These are phyloP conservation scores for Acrossocheilus wenchowensis DNA, from an alignment of 2,797 vertebrate species.

Conservation along the genomic window DNA sequence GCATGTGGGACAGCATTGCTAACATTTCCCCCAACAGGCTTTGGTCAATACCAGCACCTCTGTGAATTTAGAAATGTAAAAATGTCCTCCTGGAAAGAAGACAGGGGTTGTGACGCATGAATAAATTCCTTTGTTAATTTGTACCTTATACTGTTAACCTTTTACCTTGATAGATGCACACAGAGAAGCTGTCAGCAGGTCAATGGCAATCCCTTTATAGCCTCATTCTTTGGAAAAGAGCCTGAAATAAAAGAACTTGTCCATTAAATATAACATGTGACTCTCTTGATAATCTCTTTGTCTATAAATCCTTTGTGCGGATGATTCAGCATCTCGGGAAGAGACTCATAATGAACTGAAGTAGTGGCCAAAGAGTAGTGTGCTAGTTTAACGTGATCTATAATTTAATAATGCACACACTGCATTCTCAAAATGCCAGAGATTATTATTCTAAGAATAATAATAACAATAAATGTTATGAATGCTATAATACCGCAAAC, in stretches of 20 bases:
- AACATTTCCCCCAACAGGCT: background rate
- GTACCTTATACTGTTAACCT: constrained; percentile 3
- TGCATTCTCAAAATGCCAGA: background rate
- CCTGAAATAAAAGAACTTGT: constrained; percentile 36
- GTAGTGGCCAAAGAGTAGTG: constrained; percentile 6
- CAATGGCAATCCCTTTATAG: constrained; percentile 21
- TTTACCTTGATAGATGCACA: constrained; percentile 18
- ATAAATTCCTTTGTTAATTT: background rate
- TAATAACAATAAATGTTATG: background rate
- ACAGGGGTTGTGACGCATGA: background rate
- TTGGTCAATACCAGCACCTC: background rate
- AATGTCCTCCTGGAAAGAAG: background rate
- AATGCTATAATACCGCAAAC: background rate
- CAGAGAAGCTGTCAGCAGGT: constrained; percentile 8
- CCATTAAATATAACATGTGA: constrained; percentile 39
- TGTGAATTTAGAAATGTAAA: background rate
- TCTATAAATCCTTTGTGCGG: constrained; percentile 37
- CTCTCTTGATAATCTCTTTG: constrained; percentile 34
- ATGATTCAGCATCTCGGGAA: constrained; percentile 14
- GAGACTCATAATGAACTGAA: constrained; percentile 26
- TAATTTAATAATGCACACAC: constrained; percentile 10
- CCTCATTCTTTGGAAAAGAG: constrained; percentile 12
- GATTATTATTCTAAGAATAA: background rate
- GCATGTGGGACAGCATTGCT: background rate
- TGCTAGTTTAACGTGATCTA: background rate